A percentile compares a stretch with the other conserved stretches of the same genome.
phyloP scores from a whole-genome alignment of 2,888 invertebrate genomes.

The Ariolimax columbianus region DNA sequence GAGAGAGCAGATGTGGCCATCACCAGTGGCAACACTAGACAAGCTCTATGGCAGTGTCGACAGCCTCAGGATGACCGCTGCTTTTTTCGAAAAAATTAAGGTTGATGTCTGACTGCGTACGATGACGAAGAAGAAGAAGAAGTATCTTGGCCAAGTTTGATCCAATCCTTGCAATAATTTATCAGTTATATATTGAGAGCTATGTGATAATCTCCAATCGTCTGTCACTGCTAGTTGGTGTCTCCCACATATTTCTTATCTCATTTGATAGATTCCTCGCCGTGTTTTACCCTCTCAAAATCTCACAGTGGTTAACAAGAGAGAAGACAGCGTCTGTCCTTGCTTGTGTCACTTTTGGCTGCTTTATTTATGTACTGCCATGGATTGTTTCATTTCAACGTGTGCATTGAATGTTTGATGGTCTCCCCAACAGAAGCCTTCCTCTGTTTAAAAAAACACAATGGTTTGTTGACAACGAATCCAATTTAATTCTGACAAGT shows the following conservation, averaged over 20 bases:
- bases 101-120: no score
- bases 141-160: neutral
- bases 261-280: slow-evolving; percentile 1
- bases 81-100: no score
- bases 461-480: neutral
- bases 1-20: no score
- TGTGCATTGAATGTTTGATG: neutral
- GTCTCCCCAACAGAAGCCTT: neutral
- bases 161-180: neutral
- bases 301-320: neutral
- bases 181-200: neutral
- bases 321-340: neutral
- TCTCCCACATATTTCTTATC: neutral
- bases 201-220: neutral
- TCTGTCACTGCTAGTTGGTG: neutral
- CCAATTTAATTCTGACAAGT: neutral
- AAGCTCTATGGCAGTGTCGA: no score
- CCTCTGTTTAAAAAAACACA: neutral
- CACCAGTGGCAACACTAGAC: no score
- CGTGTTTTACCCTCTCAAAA: slow-evolving; percentile 13
- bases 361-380: neutral
- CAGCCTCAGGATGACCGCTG: no score
- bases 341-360: no score
- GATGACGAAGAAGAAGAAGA: no score
- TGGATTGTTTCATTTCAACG: neutral